Evolutionary conservation across 2,113 vertebrate species (phyloP), one percentile per base, ranked within the genome.

Genomic region (Amazona vittata): DNA sequence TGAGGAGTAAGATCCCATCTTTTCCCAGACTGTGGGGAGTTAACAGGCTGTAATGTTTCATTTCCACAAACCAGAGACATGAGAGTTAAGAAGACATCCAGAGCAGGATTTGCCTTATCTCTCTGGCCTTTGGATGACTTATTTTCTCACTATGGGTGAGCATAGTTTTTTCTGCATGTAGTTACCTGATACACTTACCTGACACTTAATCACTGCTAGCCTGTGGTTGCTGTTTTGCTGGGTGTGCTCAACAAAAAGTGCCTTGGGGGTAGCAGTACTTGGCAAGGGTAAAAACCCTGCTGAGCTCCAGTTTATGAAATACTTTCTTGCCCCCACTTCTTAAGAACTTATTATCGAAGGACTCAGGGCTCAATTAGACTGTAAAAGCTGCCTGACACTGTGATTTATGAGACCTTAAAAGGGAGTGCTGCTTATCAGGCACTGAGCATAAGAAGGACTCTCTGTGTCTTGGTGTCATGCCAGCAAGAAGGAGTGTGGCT

Each of bases 111-210:
- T 83, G 17, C 64, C 44, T 95, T 93, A 90, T 90, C 86, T 96
- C 64, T 43, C 76, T 81, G 80, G 53, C 94, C 95, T 94, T 86
- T 95, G 83, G 53, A 94, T 93, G 94, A 93, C 88, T 94, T 83
- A 68, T 53, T 53, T 89, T 93, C 93, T 92, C 55, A 3, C 91
- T 88, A 1, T 13, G 73, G 17, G 68, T 37, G 77, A 93, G 64
- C 53, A 12, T 29, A 78, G 84, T 59, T 95, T 82, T 75, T 76
- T 70, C 46, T 86, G 76, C 43, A 6, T 43, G 64, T 41, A 77
- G 47, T 85, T 90, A 92, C 93, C 93, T 90, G 90, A 87, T 53
- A 49, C 60, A 52, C 74, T 91, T 35, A 84, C 81, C 85, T 89
- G 93, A 78, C 81, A 52, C 71, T 62, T 80, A 12, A 77, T 80